Percentiles rank a stretch among this genome's conserved stretches.
phyloP scores from a whole-genome alignment of 2,113 vertebrate species.

The Ploceus nigricollis region DNA sequence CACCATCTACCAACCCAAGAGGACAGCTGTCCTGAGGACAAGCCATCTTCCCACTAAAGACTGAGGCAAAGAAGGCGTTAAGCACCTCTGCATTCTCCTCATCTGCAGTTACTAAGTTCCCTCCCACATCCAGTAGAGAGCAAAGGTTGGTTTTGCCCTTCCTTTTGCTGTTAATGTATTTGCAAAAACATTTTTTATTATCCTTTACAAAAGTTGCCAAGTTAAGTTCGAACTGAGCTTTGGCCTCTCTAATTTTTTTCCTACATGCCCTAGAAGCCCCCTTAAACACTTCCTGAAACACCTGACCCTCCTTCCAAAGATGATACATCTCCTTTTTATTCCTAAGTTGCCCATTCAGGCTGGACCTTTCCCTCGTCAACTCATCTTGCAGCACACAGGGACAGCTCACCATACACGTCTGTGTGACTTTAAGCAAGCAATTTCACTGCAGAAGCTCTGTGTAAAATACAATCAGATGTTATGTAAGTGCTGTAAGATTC shows the following conservation, averaged over 20 bases:
- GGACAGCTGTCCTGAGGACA: too few species aligned
- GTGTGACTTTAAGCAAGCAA: background rate
- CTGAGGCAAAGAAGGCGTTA: background rate
- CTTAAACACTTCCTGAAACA: background rate
- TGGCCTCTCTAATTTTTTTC: background rate
- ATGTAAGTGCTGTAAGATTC: background rate
- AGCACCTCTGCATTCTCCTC: background rate
- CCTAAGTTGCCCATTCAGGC: background rate
- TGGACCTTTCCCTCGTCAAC: fast-evolving
- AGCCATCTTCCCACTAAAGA: background rate
- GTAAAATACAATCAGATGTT: background rate
- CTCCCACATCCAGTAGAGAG: too few species aligned
- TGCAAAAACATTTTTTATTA: background rate
- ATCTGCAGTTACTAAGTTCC: background rate
- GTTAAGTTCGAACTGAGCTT: background rate
- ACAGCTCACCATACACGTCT: background rate
- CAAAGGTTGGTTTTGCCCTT: background rate
- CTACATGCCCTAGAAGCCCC: too few species aligned
- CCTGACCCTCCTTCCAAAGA: background rate
- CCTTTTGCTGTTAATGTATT: background rate
- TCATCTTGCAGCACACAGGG: background rate
- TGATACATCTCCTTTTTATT: background rate
- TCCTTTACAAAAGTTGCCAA: background rate
- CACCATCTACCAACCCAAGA: background rate
- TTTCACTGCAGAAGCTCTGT: background rate